Base-by-base conservation (phyloP, 2,888 invertebrate genomes). In the Agrotis ipsilon region DNA sequence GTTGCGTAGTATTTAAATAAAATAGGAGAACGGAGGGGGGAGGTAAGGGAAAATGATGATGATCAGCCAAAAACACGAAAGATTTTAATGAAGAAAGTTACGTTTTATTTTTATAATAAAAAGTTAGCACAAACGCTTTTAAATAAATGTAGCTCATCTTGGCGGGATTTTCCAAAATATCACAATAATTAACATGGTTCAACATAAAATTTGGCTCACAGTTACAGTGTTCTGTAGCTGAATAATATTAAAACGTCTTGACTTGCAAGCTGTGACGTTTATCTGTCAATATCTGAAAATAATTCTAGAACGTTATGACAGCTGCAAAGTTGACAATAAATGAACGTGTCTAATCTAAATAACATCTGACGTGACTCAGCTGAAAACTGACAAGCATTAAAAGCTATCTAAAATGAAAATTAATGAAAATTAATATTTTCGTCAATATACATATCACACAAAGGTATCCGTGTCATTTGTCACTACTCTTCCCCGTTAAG, bases 381-480 rank as follows among this genome's bases (percentile, higher is more conserved):
- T 13, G 2, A 60, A 73, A 55, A 16, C 49, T 21, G 19, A 48
- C 39, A 67, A 67, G 45, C 43, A 68, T 52, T 68, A 58, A 54
- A n/a, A 59, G 48, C 11, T 71, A 51, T 58, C 14, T 70, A 48
- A 46, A 61, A 18, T 27, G 4, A 27, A 55, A 27, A 74, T 59
- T 77, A n/a, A n/a, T n/a, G 48, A 51, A 32, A 62, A 68, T 73
- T 63, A n/a, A 67, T 64, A 76, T 64, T 76, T 76, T 67, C 65
- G 58, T 21, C 43, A 77, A 65, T 77, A 68, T 75, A 68, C 66
- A 68, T 70, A 71, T 81, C 27, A 48, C 64, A 77, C 69, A 85
- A 82, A 84, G 77, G 72, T 81, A 80, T 80, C 72, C 76, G 81
- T 82, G 79, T 81, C 82, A 82, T 83, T 86, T 86, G 83, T 84